These are phyloP conservation scores for Parnassius smintheus DNA, from an alignment of 2,888 invertebrate species.

Conservation along the genomic window DNA sequence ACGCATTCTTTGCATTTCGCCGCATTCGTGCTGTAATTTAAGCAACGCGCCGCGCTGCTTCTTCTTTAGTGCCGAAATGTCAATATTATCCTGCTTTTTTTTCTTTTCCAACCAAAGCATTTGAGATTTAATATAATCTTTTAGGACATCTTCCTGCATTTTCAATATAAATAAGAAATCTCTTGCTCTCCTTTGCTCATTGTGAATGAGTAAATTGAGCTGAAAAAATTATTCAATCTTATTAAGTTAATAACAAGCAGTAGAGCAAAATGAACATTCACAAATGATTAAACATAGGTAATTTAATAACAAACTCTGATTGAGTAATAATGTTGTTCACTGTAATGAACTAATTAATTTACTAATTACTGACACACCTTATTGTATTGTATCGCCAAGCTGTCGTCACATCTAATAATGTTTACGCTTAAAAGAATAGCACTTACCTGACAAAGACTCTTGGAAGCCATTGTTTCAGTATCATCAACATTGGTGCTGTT, in stretches of 20 bases:
- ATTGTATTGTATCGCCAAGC: slow-evolving; percentile 16
- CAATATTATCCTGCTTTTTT: slow-evolving; percentile 70
- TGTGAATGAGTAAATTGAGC: slow-evolving; percentile 76
- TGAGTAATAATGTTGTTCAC: not conserved
- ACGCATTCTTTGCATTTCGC: slow-evolving; percentile 83
- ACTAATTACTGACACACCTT: slow-evolving; percentile 7
- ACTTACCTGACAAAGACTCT: slow-evolving; percentile 78
- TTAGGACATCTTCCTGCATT: slow-evolving; percentile 74
- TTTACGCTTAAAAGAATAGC: slow-evolving; percentile 65
- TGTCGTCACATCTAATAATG: slow-evolving; percentile 34
- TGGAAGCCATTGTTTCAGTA: slow-evolving; percentile 72
- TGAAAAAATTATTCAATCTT: slow-evolving; percentile 42
- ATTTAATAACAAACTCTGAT: too few relatives aligned
- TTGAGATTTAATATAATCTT: slow-evolving; percentile 75
- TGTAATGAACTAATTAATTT: slow-evolving; percentile 13
- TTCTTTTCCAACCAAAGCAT: slow-evolving; percentile 74
- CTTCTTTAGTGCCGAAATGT: slow-evolving; percentile 81
- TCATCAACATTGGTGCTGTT: slow-evolving; percentile 58
- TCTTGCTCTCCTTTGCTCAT: slow-evolving; percentile 75
- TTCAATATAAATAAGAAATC: slow-evolving; percentile 71
- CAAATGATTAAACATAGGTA: too few relatives aligned
- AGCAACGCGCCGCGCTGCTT: slow-evolving; percentile 84
- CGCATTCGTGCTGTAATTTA: slow-evolving; percentile 84
- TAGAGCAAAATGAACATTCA: too few relatives aligned
- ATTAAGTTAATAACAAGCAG: slow-evolving; percentile 2